Evolutionary conservation across 1,140 invertebrate species (phyloP).

Genomic region (Hylaeus volcanicus): DNA sequence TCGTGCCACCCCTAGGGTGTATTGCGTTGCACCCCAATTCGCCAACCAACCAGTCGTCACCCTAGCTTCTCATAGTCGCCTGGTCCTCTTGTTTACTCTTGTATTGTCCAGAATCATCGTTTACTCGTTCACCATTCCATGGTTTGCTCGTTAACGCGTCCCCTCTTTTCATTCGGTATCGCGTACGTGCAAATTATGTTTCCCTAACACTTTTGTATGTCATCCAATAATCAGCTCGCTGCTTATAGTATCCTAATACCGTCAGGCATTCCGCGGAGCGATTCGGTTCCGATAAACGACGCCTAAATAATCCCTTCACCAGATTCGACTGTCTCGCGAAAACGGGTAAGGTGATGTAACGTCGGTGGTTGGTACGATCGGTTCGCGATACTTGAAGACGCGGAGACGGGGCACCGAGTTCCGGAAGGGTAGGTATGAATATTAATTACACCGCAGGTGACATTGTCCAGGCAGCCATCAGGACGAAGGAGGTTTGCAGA

Average conservation of each 20-base stretch:
- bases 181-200: conserved; percentile 67
- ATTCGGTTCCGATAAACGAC: conserved; percentile 54
- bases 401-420: conserved; percentile 41
- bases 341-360: background rate
- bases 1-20: conserved; percentile 64
- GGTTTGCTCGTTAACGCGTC: background rate
- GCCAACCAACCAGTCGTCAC: conserved; percentile 64
- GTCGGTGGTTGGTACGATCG: background rate
- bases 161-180: background rate
- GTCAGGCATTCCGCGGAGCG: conserved; percentile 66
- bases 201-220: conserved; percentile 80
- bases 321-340: background rate
- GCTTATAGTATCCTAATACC: conserved; percentile 74
- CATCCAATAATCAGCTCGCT: conserved; percentile 75
- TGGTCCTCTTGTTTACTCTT: conserved; percentile 79
- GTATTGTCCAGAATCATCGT: conserved; percentile 72
- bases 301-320: conserved; percentile 7
- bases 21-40: conserved; percentile 70
- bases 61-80: conserved; percentile 63
- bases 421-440: conserved; percentile 74
- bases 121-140: conserved; percentile 1
- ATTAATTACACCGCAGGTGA: conserved; percentile 80
- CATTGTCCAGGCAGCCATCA: conserved; percentile 74
- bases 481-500: conserved; percentile 67
- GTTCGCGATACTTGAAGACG: background rate